Conservation (phyloP, 2,113 vertebrate genomes). For the Corythoichthys intestinalis region DNA sequence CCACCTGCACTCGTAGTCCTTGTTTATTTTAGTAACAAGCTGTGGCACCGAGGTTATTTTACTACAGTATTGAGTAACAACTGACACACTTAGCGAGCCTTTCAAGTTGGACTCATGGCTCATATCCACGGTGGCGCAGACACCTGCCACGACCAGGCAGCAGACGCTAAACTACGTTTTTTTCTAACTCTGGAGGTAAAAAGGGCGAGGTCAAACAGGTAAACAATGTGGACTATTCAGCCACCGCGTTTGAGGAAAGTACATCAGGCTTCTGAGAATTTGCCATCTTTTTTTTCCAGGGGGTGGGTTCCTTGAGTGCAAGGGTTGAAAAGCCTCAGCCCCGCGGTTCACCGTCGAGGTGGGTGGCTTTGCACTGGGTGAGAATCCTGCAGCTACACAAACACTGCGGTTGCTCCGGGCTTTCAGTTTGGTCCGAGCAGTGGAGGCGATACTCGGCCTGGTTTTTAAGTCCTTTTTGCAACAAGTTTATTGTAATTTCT, state of each 20-base stretch:
- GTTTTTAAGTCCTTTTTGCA: conserved; percentile 61
- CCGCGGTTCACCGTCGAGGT: conserved; percentile 62
- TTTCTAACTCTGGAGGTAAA: conserved; percentile 5
- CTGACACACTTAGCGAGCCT: conserved; percentile 62
- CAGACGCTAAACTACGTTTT: conserved; percentile 43
- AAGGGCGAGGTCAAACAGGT: conserved; percentile 2
- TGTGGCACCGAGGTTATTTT: conserved; percentile 70
- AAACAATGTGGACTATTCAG: conserved; percentile 21
- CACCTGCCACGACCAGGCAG: conserved; percentile 39
- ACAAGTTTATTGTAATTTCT: conserved; percentile 25
- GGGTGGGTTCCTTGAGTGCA: conserved; percentile 24
- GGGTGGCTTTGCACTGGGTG: conserved; percentile 71
- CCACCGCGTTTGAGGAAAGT: conserved; percentile 27
- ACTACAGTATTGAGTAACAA: conserved; percentile 69
- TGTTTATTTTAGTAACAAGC: conserved; percentile 76
- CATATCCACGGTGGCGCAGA: conserved; percentile 40
- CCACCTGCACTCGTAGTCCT: conserved; percentile 32
- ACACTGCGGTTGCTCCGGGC: conserved; percentile 62
- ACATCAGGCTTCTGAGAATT: conserved; percentile 25
- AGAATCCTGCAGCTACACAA: conserved; percentile 69
- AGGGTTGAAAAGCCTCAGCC: conserved; percentile 47
- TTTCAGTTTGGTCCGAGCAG: conserved; percentile 50
- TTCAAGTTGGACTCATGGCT: conserved; percentile 53
- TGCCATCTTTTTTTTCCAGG: conserved; percentile 23
- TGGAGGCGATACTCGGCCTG: conserved; percentile 42